A percentile compares a stretch with the other conserved stretches of the same genome.
Conservation (phyloP, 2,888 invertebrate species). For the Brachyopa scutellaris region DNA sequence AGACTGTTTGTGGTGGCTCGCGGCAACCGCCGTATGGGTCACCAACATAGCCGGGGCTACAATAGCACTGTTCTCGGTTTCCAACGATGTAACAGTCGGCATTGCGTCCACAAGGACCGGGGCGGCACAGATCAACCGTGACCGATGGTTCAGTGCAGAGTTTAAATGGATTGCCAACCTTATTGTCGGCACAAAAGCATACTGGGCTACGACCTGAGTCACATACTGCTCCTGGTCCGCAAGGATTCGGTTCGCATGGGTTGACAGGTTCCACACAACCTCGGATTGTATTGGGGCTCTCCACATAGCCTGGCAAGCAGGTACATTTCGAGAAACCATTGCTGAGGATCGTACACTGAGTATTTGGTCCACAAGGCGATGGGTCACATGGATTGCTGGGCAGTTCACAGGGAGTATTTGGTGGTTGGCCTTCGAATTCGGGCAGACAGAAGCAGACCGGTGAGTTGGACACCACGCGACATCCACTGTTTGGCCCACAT, state of each 20-base stretch:
- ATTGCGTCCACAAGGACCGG: slow-evolving; percentile 91
- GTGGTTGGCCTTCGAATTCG: slow-evolving; percentile 93
- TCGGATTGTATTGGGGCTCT: slow-evolving; percentile 93
- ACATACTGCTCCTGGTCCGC: slow-evolving; percentile 90
- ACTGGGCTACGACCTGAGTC: slow-evolving; percentile 90
- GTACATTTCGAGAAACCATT: slow-evolving; percentile 95
- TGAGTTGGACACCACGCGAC: slow-evolving; percentile 88
- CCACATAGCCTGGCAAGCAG: slow-evolving; percentile 90
- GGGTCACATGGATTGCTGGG: slow-evolving; percentile 91
- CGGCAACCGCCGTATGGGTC: slow-evolving; percentile 91
- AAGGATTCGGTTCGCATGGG: slow-evolving; percentile 92
- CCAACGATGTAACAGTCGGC: slow-evolving; percentile 92
- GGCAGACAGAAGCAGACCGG: slow-evolving; percentile 94
- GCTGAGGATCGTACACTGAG: slow-evolving; percentile 89
- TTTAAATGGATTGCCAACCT: slow-evolving; percentile 91
- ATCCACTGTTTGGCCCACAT: slow-evolving; percentile 92
- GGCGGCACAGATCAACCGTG: slow-evolving; percentile 87
- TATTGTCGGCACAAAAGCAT: slow-evolving; percentile 93
- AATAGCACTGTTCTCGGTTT: slow-evolving; percentile 92
- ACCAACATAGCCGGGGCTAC: slow-evolving; percentile 88
- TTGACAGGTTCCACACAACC: slow-evolving; percentile 91
- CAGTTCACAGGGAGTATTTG: slow-evolving; percentile 86
- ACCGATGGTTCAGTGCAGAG: slow-evolving; percentile 86
- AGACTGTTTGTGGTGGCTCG: slow-evolving; percentile 86
- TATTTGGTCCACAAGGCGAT: slow-evolving; percentile 94